Base-by-base conservation (phyloP, 2,888 invertebrate species). In the Kryphioiulus occultus region DNA sequence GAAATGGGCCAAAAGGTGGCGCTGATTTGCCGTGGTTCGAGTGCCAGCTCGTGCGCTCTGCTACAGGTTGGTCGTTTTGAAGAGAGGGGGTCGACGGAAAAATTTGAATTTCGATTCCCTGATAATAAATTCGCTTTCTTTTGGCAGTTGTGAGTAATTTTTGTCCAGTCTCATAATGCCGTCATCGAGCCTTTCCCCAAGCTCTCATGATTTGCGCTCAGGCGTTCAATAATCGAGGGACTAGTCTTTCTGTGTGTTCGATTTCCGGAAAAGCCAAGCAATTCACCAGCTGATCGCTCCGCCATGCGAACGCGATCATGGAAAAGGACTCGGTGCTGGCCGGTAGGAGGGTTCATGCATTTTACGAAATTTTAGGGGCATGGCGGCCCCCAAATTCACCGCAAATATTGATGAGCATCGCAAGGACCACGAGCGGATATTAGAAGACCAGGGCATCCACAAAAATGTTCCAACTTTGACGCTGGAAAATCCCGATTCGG, bases 281-380 rank as follows among this genome's bases (percentile, higher is more conserved):
- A 47, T 86, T 44, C 86, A 53, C 86, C 86, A 86, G 86, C 86
- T 86, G 86, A 86, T 86, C 86, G 86, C 86, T 87, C 87, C 88
- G 88, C 86, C 86, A 86, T 88, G 88, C 88, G 32, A 88, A 85
- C 83, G 88, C 88, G 32, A 88, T 22, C 85, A 88, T 88, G 88
- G 88, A 85, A 39, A 53, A 42, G 83, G 83, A 42, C 83, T 44
- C 26, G 87, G 68, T 35, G 59, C 30, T 39, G 78, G 82, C 82
- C 30, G 83, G 87, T 59, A 82, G 87, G 82, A 82, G 87, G 87
- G 82, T 87, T 68, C 68, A 68, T 82, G 83, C 10, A 87, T 82
- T 87, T 83, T 35, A 30, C 30, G 22, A 42, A 87, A 78, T 59
- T 39, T 83, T 87, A 87, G 59, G 35, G 42, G 87, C 82, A 87